Evolutionary conservation across 2,113 vertebrate species (phyloP).

Genomic region (Desmodus rotundus): DNA sequence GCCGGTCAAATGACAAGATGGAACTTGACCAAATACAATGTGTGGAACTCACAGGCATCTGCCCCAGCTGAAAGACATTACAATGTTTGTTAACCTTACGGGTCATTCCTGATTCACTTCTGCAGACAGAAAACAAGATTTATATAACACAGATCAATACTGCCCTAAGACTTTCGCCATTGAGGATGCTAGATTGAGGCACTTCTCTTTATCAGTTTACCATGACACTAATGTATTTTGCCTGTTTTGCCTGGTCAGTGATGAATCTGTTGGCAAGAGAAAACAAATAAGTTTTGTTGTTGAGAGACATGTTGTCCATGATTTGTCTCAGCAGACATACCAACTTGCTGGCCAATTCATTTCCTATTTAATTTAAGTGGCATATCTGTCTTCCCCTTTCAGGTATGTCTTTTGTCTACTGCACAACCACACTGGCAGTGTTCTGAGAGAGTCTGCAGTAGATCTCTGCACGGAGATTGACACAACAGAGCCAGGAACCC

Average conservation of each 20-base stretch:
- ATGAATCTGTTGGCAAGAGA: conserved; percentile 95
- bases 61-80: conserved; percentile 92
- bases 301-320: conserved; percentile 94
- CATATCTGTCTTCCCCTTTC: conserved; percentile 93
- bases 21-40: conserved; percentile 92
- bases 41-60: conserved; percentile 89
- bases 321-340: conserved; percentile 95
- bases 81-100: conserved; percentile 98
- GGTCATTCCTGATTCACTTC: conserved; percentile 98
- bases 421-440: conserved; percentile 80
- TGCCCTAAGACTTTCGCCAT: conserved; percentile 92
- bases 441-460: conserved; percentile 74
- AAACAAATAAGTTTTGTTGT: conserved; percentile 91
- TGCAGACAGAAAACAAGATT: conserved; percentile 98
- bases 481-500: conserved; percentile 35
- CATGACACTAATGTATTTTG: conserved; percentile 98
- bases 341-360: conserved; percentile 93
- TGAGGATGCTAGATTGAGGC: conserved; percentile 89
- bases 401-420: conserved; percentile 91
- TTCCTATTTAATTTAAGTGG: conserved; percentile 90
- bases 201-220: conserved; percentile 97
- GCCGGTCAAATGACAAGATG: conserved; percentile 93
- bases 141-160: conserved; percentile 98
- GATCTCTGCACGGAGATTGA: conserved; percentile 75
- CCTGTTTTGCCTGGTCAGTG: conserved; percentile 95